Evolutionary conservation across 2,113 vertebrate species (phyloP), one percentile per base, ranked within the genome.

Genomic region (Tamias sibiricus): DNA sequence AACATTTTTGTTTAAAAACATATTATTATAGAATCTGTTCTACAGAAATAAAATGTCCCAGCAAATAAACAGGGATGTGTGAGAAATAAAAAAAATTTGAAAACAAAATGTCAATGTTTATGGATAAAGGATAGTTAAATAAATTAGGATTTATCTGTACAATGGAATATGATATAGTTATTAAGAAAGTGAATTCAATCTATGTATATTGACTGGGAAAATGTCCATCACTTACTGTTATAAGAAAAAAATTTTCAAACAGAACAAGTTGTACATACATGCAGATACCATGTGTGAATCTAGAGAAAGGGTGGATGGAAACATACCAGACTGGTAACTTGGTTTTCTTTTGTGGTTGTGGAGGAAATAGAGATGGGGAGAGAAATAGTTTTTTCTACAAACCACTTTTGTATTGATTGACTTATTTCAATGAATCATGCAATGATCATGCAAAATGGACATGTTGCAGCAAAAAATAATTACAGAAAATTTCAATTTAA

Each of bases 1-100:
- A 92, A 87, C 28, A 72, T 89, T 86, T 92, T 85, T 92, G 22
- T 86, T 76, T 86, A 66, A 86, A 89, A 82, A 52, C 49, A 26
- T 96, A 86, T 71, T 93, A 71, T 32, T 77, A 57, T 83, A 52
- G 37, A 82, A 66, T 83, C 75, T 90, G 71, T 72, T 95, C 62
- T 91, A 44, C 24, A 84, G 71, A 83, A 93, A 84, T n/a, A 84
- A 82, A 57, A 69, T 93, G 71, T 69, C 59, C 32, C 14, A 84
- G 57, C 12, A 79, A 95, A 75, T 85, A 71, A 88, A 54, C 30
- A 84, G 88, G 77, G 32, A 91, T 80, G 16, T 80, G 30, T 79
- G 20, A 94, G n/a, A 93, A 90, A 79, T 30, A 64, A 35, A 93
- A 83, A 96, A 59, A 12, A 24, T 22, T 16, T 10, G 4, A 64